Base-by-base conservation (phyloP, 2,113 vertebrate species). In the Myotis brandtii region DNA sequence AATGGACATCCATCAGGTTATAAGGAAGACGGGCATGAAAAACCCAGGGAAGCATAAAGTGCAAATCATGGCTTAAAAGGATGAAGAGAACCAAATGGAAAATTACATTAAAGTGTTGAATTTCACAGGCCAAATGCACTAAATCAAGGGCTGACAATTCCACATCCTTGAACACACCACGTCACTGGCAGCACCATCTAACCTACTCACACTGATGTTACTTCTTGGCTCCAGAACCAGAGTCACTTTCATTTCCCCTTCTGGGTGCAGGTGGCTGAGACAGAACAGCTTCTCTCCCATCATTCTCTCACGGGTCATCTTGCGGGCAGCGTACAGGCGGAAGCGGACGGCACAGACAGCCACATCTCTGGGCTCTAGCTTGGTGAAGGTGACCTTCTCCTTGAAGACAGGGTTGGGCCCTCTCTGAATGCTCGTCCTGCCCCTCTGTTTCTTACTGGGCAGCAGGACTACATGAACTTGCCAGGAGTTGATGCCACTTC, bases 201-300 rank as follows among this genome's bases (percentile, higher is more conserved):
- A 50, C 69, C 91, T 89, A 99, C 99, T 99, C 97, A 99, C 99
- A 69, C 98, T 99, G 86, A 99, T 97, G 97, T 99, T 99, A 96
- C 98, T 99, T 90, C 99, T 99, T 37, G 99, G 99, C 97, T 99
- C 99, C 98, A 99, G 97, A 23, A 99, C 96, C 97, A 99, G 96
- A 0, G 98, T 99, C 67, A 98, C 98, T 97, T 99, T 99, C 52
- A 95, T 97, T 37, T 98, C 98, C 40, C 92, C 98, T 40, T 98
- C 98, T 8, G 97, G 98, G 89, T 95, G 96, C 79, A 99, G 91
- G 67, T 98, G 98, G 13, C 97, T 98, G 64, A 99, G 98, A 80
- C 98, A 94, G 97, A 99, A 99, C 3, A 99, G 20, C 67, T 98
- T 99, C 98, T 99, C 99, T 0, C 99, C 99, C 99, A 99, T 99